Evolutionary conservation across 2,888 invertebrate genomes (phyloP).

Genomic region (Cyclophora punctaria): DNA sequence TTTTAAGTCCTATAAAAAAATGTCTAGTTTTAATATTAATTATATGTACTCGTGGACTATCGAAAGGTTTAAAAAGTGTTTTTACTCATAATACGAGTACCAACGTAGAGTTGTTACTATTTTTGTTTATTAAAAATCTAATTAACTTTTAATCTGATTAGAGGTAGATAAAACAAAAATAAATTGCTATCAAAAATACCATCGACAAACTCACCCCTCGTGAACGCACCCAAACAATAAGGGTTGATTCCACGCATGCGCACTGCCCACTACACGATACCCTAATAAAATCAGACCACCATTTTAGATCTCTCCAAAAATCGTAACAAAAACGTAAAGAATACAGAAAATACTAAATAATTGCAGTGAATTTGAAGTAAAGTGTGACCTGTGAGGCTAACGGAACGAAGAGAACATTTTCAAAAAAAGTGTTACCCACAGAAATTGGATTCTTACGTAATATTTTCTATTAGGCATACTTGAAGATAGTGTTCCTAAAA

Average conservation of each 20-base stretch:
- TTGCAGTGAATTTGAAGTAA: constrained; percentile 15
- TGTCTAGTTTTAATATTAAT: no score
- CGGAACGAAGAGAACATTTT: constrained; percentile 9
- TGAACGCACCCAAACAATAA: constrained; percentile 40
- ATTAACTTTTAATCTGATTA: constrained; percentile 2
- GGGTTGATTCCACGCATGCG: constrained; percentile 47
- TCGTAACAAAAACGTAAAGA: constrained; percentile 11
- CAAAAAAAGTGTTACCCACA: constrained; percentile 6
- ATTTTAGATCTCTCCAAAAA: constrained; percentile 48
- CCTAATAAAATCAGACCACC: constrained; percentile 52
- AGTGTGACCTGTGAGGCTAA: neutral
- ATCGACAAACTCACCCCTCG: constrained; percentile 7
- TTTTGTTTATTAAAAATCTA: neutral
- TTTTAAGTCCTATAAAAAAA: no score
- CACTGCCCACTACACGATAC: constrained; percentile 25
- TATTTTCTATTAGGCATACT: constrained; percentile 20
- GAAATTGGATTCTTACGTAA: constrained; percentile 30
- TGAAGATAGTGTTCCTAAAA: no score
- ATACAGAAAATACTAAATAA: neutral
- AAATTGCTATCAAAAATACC: neutral
- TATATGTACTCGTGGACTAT: no score
- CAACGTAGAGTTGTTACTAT: neutral
- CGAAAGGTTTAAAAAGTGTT: no score
- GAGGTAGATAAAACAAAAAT: no score
- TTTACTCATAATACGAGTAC: no score